These are phyloP conservation scores for Eudyptes chrysolophus DNA, from an alignment of 2,113 vertebrate genomes.

Conservation along the genomic window DNA sequence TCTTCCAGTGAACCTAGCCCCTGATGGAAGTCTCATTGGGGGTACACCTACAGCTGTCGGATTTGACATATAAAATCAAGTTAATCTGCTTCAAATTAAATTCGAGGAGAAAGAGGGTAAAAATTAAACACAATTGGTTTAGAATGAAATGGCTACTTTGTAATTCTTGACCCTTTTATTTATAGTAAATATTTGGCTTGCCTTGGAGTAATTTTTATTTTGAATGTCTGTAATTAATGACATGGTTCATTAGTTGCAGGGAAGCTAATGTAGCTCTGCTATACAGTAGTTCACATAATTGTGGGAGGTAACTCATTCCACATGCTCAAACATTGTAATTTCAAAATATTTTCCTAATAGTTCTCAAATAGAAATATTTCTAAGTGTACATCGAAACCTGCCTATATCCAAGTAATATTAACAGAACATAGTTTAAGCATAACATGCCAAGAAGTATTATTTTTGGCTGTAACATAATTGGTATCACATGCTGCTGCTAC, in stretches of 20 bases:
- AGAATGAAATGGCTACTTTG: constrained; percentile 62
- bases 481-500: constrained; percentile 27
- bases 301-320: constrained; percentile 72
- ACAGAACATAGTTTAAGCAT: neutral
- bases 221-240: constrained; percentile 80
- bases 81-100: constrained; percentile 62
- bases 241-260: constrained; percentile 73
- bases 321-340: constrained; percentile 61
- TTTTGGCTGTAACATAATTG: constrained; percentile 51
- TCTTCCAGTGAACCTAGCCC: neutral
- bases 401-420: constrained; percentile 44
- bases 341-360: constrained; percentile 65
- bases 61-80: constrained; percentile 56
- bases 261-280: constrained; percentile 41
- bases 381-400: constrained; percentile 52
- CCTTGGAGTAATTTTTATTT: constrained; percentile 69
- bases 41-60: constrained; percentile 19
- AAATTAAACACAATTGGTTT: constrained; percentile 52
- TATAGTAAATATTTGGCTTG: constrained; percentile 72
- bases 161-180: constrained; percentile 69
- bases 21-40: neutral
- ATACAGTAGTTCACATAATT: constrained; percentile 68
- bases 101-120: constrained; percentile 41
- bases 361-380: constrained; percentile 59
- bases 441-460: constrained; percentile 24